A percentile compares a stretch with the other conserved stretches of the same genome.
These are phyloP conservation scores for Sussaba pulchella DNA, from an alignment of 2,888 invertebrate species.

Conservation along the genomic window DNA sequence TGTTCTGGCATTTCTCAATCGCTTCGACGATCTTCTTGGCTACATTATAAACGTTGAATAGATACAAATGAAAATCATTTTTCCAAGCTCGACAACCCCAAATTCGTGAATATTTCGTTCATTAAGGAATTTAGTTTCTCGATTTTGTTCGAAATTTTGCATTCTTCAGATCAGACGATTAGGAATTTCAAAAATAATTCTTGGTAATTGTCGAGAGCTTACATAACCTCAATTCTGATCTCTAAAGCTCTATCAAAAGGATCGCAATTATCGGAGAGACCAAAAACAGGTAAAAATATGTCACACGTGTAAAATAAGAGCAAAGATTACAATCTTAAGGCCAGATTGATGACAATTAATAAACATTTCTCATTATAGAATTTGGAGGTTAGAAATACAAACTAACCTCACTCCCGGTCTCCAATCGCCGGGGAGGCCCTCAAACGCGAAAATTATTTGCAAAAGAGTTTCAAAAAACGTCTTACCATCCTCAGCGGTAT, in stretches of 20 bases:
- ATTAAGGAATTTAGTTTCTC: too few species aligned
- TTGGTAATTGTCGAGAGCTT: too few species aligned
- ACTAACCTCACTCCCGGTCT: constrained; percentile 31
- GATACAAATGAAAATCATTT: not conserved
- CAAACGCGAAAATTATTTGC: not conserved
- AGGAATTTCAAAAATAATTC: too few species aligned
- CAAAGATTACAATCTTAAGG: not conserved
- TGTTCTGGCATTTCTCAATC: constrained; percentile 89
- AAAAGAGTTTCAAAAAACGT: constrained; percentile 43
- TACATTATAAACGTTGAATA: constrained; percentile 80
- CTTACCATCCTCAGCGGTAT: constrained; percentile 92
- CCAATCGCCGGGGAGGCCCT: not conserved
- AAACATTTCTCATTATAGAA: not conserved
- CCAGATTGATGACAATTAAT: not conserved
- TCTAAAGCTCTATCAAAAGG: too few species aligned
- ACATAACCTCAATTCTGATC: too few species aligned
- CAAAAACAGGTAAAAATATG: not conserved
- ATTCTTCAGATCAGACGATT: too few species aligned
- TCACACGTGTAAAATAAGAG: not conserved
- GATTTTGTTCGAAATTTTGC: too few species aligned
- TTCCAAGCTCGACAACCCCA: not conserved
- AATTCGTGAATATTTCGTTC: too few species aligned
- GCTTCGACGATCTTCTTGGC: constrained; percentile 91
- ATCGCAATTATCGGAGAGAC: too few species aligned
- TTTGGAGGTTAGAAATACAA: too few species aligned